Conservation (phyloP, 1,140 invertebrate genomes). For the Pogonognathellus flavescens region DNA sequence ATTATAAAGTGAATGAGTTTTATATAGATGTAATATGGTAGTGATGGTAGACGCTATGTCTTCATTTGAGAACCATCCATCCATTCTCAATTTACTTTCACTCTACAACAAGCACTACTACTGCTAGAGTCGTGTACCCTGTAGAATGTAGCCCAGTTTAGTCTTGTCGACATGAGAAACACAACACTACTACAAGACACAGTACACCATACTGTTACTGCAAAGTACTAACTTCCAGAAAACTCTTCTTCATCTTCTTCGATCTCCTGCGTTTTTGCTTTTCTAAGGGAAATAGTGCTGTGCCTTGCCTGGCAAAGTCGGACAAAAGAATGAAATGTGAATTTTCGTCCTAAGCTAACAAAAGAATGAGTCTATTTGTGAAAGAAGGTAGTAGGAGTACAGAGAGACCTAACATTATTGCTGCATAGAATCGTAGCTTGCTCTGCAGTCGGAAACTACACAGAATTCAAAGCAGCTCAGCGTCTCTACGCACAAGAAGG, state of each 20-base stretch:
- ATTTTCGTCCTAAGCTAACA: constrained; percentile 32
- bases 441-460: neutral
- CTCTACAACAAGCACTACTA: constrained; percentile 14
- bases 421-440: neutral
- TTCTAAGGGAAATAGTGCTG: constrained; percentile 9
- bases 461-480: too few relatives aligned
- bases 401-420: too few relatives aligned
- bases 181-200: neutral
- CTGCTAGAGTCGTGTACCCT: neutral
- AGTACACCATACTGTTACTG: neutral
- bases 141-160: neutral
- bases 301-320: constrained; percentile 18
- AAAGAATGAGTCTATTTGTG: neutral
- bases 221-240: constrained; percentile 17
- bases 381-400: too few relatives aligned
- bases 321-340: constrained; percentile 26
- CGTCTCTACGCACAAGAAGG: neutral
- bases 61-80: constrained; percentile 21
- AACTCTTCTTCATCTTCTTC: constrained; percentile 31
- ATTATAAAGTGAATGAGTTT: too few relatives aligned
- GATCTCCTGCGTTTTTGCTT: constrained; percentile 3
- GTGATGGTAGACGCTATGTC: neutral
- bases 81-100: constrained; percentile 14
- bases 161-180: neutral
- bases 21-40: too few relatives aligned